Conservation (phyloP, 1,140 invertebrate species). For the Neotoxoptera formosana region DNA sequence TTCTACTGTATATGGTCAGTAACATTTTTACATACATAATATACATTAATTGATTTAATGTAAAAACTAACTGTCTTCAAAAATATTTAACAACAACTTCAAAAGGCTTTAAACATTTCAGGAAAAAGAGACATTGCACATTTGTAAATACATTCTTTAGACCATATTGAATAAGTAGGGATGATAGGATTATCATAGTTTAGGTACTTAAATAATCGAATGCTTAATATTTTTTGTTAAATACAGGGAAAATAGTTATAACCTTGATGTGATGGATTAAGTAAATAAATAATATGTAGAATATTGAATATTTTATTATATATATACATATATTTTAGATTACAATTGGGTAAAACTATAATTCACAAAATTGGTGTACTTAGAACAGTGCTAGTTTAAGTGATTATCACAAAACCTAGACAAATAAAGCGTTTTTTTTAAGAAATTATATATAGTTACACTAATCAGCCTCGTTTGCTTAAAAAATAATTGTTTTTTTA, state of each 20-base stretch:
- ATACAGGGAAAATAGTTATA: neutral
- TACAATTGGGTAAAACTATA: neutral
- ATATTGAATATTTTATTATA: neutral
- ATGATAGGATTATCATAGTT: neutral
- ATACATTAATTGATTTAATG: no score
- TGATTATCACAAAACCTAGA: neutral
- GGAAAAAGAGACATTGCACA: no score
- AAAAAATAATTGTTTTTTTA: neutral
- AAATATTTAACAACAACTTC: no score
- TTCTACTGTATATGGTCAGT: no score
- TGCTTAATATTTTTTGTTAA: neutral
- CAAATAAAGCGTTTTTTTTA: neutral
- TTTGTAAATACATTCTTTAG: neutral
- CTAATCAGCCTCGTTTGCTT: constrained; percentile 22
- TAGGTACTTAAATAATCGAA: neutral
- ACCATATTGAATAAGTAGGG: neutral
- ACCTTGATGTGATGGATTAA: neutral
- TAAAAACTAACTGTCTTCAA: no score
- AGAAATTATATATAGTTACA: neutral
- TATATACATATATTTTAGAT: neutral
- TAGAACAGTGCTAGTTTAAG: neutral
- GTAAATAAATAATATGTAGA: neutral
- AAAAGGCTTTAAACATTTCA: no score
- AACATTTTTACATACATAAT: no score
- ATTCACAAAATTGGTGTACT: neutral